Evolutionary conservation across 2,888 invertebrate species (phyloP).

Genomic region (Archips crataeganus): DNA sequence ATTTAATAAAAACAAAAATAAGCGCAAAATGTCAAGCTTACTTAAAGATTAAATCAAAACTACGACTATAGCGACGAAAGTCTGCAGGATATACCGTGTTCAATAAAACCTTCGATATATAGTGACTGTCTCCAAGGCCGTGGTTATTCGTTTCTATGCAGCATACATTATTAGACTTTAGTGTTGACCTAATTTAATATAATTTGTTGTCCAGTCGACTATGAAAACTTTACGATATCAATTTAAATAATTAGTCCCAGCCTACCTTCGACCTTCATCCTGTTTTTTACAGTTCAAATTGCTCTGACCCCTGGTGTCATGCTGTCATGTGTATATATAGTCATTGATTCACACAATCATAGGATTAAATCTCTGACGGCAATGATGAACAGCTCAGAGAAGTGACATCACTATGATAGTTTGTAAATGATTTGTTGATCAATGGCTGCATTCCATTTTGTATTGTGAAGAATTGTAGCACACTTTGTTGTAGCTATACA

Average conservation of each 20-base stretch:
- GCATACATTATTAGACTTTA: no score
- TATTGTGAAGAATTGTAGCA: neutral
- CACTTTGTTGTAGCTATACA: neutral
- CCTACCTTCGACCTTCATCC: conserved; percentile 9
- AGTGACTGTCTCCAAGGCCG: no score
- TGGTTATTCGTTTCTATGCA: no score
- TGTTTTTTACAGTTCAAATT: conserved; percentile 26
- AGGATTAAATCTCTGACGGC: conserved; percentile 24
- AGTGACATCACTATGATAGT: neutral
- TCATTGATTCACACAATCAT: conserved; percentile 20
- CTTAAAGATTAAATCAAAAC: no score
- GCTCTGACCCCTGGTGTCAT: conserved; percentile 11
- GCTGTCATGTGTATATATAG: conserved; percentile 34
- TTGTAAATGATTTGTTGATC: neutral
- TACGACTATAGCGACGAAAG: no score
- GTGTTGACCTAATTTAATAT: neutral
- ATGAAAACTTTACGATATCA: conserved; percentile 35
- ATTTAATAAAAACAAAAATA: no score
- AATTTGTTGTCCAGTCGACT: neutral
- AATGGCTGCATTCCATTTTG: neutral
- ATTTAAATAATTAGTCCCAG: conserved; percentile 26
- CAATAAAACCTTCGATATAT: no score
- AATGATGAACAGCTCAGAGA: conserved; percentile 11
- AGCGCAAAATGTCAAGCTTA: no score
- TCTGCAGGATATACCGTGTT: no score